Base-by-base conservation (phyloP, 2,888 invertebrate genomes). In the Drosophila sordidula region DNA sequence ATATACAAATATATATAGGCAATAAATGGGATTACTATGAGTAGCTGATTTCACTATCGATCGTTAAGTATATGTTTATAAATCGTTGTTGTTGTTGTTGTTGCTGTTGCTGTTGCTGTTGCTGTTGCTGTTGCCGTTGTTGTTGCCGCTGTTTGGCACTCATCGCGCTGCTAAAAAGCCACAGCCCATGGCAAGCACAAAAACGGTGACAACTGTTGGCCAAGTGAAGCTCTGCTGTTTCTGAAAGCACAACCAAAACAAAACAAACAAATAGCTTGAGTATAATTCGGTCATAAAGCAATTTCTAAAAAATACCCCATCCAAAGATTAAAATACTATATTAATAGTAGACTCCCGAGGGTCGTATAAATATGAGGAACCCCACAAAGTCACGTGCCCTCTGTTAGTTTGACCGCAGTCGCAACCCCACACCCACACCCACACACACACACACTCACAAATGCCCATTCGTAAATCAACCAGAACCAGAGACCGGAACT, bases 91-190 rank as follows among this genome's bases (percentile, higher is more conserved):
- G 16, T 47, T 22, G 11, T 66, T 61, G 25, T 47, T 45, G 25
- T 51, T 49, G 46, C 12, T 46, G 50, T 8, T 58, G 8, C 5
- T n/a, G 25, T 51, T 49, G 46, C 12, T 46, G 50, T 8, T 58
- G 8, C 5, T n/a, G n/a, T n/a, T n/a, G n/a, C n/a, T n/a, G n/a
- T n/a, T n/a, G n/a, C n/a, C n/a, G 51, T 25, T 44, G 8, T 11
- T 50, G 9, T 32, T 42, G 2, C 8, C 12, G 11, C 4, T 32
- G 34, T 12, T 34, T 45, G 25, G 57, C 67, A 89, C 90, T 92
- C 91, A 92, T 91, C 92, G 92, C 66, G 92, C 91, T 55, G 92
- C 92, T 58, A 92, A 90, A 70, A 92, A 92, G 54, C 92, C 92
- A 82, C 92, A 92, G 54, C 92, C 92, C 87, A 92, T 92, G 75